Evolutionary conservation across 2,888 invertebrate species (phyloP), one percentile per base, ranked within the genome.

Genomic region (Fragum sueziense): DNA sequence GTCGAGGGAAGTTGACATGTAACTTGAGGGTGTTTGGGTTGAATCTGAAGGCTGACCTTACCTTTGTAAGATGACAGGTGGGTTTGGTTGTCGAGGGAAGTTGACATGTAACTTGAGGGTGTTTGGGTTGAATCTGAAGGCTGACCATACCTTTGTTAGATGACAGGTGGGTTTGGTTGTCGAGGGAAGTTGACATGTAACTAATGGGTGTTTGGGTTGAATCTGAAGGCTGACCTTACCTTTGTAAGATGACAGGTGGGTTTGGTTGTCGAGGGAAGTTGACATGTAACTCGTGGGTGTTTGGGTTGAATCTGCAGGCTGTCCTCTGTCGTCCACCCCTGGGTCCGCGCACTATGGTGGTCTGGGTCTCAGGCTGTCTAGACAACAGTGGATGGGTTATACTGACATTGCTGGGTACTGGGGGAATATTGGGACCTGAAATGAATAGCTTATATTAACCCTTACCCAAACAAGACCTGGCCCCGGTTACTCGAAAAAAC

Each of bases 1-100:
- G n/a, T n/a, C n/a, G n/a, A n/a, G n/a, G n/a, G n/a, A n/a, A n/a
- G n/a, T n/a, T n/a, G n/a, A n/a, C n/a, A n/a, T n/a, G n/a, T n/a
- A n/a, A n/a, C n/a, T n/a, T n/a, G n/a, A n/a, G n/a, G n/a, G n/a
- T n/a, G n/a, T n/a, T n/a, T n/a, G n/a, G n/a, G n/a, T n/a, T n/a
- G n/a, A n/a, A n/a, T n/a, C n/a, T n/a, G n/a, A n/a, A n/a, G n/a
- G n/a, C n/a, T n/a, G n/a, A n/a, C n/a, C n/a, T 87, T 79, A 95
- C 94, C 95, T 95, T 93, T 96, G 96, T 73, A 96, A 92, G 86
- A 96, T 96, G 34, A 96, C 95, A 34, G 96, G 96, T 88, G 96
- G 95, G 85, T 94, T 94, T 2, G 95, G 94, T 73, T 95, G 94
- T 11, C 90, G 83, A 69, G 89, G 89, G 54, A 92, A 91, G 85